phyloP scores from a whole-genome alignment of 2,797 vertebrate species.

The Scleropages formosus region DNA sequence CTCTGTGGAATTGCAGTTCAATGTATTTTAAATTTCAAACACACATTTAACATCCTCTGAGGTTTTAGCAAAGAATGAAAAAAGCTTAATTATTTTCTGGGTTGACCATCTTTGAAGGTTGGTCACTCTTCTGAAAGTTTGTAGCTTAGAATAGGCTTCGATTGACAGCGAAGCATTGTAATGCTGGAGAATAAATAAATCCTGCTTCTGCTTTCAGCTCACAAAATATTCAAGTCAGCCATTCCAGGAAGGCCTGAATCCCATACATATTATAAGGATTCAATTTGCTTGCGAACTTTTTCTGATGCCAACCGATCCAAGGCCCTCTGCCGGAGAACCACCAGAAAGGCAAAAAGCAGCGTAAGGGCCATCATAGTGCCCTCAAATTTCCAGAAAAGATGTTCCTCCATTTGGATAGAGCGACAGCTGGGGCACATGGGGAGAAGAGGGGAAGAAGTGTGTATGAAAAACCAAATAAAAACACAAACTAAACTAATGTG shows the following conservation, averaged over 20 bases:
- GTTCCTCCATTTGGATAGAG: constrained; percentile 60
- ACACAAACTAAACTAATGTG: not conserved
- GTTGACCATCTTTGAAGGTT: too few relatives aligned
- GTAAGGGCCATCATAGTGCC: constrained; percentile 55
- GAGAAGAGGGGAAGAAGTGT: not conserved
- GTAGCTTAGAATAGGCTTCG: too few relatives aligned
- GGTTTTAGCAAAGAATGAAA: not conserved
- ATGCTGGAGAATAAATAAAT: too few relatives aligned
- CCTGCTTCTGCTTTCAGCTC: too few relatives aligned
- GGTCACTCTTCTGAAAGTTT: too few relatives aligned
- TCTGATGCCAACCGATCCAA: constrained; percentile 69
- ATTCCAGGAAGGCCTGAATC: too few relatives aligned
- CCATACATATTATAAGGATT: constrained; percentile 61
- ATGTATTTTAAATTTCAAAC: constrained; percentile 3
- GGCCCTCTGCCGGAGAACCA: constrained; percentile 63
- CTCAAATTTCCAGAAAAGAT: constrained; percentile 71
- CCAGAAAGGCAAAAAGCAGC: constrained; percentile 57
- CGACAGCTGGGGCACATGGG: constrained; percentile 60
- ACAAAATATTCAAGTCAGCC: too few relatives aligned
- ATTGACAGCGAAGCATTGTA: too few relatives aligned
- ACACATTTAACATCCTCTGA: not conserved
- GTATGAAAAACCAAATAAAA: not conserved
- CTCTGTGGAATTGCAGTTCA: not conserved
- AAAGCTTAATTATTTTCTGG: too few relatives aligned
- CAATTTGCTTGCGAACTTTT: constrained; percentile 76